phyloP scores from a whole-genome alignment of 2,888 invertebrate species.

The Andrena bicolor region DNA sequence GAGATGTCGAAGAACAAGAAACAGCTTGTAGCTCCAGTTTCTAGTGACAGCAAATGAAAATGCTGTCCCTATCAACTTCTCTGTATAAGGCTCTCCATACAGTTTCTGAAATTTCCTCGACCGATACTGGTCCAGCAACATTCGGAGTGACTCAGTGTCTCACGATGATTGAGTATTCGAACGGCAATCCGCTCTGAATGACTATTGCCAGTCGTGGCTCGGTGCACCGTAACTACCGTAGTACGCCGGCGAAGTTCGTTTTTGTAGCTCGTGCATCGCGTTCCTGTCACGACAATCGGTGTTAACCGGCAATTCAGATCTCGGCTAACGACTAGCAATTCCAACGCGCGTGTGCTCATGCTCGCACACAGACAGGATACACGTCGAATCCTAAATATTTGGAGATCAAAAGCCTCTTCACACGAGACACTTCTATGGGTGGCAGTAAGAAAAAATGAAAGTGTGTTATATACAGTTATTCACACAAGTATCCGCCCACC shows the following conservation, averaged over 20 bases:
- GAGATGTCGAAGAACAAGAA: background rate
- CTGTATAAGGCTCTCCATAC: background rate
- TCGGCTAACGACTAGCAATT: slow-evolving; percentile 74
- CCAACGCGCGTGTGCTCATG: slow-evolving; percentile 39
- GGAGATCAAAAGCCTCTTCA: slow-evolving; percentile 51
- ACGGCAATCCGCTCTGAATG: slow-evolving; percentile 27
- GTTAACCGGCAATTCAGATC: slow-evolving; percentile 78
- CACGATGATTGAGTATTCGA: slow-evolving; percentile 31
- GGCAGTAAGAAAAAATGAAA: too few relatives aligned
- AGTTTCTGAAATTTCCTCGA: slow-evolving; percentile 9
- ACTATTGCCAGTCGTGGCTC: slow-evolving; percentile 35
- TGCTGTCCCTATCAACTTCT: background rate
- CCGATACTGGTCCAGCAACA: slow-evolving; percentile 1
- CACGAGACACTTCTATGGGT: too few relatives aligned
- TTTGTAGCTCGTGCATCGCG: slow-evolving; percentile 59
- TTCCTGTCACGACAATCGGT: slow-evolving; percentile 74
- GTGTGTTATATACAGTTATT: too few relatives aligned
- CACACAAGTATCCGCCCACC: too few relatives aligned
- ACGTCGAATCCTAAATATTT: slow-evolving; percentile 65
- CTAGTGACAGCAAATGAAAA: background rate
- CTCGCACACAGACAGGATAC: slow-evolving; percentile 57
- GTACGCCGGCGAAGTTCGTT: slow-evolving; percentile 63
- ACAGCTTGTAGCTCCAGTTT: background rate
- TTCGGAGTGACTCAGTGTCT: slow-evolving; percentile 15
- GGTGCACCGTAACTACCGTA: slow-evolving; percentile 65